Evolutionary conservation across 64 coral and sea anemone genomes (phyloP).

Genomic region (Dendrophyllia cribrosa): DNA sequence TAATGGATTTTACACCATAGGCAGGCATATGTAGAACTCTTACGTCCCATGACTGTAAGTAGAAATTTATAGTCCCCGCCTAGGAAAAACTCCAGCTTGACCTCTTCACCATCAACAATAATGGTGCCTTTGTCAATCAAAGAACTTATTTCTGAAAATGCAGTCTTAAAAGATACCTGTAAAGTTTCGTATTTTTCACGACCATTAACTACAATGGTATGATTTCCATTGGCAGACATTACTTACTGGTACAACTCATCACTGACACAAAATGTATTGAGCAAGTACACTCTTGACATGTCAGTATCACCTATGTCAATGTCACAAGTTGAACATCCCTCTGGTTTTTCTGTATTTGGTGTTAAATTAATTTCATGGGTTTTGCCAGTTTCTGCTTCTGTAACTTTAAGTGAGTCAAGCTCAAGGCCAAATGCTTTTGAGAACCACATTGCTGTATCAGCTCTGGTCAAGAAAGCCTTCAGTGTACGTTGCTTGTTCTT

Average conservation of each 20-base stretch:
- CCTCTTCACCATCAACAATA: not conserved
- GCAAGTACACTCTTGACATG: not conserved
- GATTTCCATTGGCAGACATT: slow-evolving; percentile 20
- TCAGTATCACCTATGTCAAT: not conserved
- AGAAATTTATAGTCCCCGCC: not conserved
- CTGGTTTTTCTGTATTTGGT: not conserved
- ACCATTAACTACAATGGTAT: slow-evolving; percentile 46
- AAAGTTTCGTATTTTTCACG: slow-evolving; percentile 54
- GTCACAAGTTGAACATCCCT: not conserved
- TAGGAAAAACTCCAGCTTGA: not conserved
- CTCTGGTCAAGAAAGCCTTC: slow-evolving; percentile 59
- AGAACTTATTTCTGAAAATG: slow-evolving; percentile 48
- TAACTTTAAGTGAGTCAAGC: not conserved
- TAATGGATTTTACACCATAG: slow-evolving; percentile 13
- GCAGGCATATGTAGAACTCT: slow-evolving; percentile 1
- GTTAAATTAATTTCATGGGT: slow-evolving; percentile 6
- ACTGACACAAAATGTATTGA: slow-evolving; percentile 62
- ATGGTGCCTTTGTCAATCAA: not conserved
- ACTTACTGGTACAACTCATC: slow-evolving; percentile 38
- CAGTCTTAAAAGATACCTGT: slow-evolving; percentile 5
- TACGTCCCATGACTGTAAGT: not conserved
- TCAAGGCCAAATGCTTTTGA: slow-evolving; percentile 23
- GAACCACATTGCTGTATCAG: slow-evolving; percentile 34
- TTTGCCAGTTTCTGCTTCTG: slow-evolving; percentile 41
- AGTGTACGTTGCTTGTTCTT: slow-evolving; percentile 69